A percentile compares a stretch with the other conserved stretches of the same genome.
These are phyloP conservation scores for Solea senegalensis DNA, from an alignment of 2,113 vertebrate genomes.

Conservation along the genomic window DNA sequence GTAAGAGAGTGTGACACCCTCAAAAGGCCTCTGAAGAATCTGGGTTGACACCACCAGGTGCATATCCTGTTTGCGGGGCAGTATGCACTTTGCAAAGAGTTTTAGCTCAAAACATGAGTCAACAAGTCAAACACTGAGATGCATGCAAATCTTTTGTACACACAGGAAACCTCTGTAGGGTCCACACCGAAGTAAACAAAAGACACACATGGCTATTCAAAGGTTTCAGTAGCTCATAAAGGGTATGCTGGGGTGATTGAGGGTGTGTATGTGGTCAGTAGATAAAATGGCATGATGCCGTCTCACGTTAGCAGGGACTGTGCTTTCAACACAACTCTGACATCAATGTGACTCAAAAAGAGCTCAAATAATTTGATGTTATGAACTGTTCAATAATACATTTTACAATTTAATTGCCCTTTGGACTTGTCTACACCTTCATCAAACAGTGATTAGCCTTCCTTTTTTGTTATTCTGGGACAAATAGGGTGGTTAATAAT, in stretches of 20 bases:
- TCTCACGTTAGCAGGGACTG: conserved; percentile 1
- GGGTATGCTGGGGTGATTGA: conserved; percentile 10
- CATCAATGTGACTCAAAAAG: too few species aligned
- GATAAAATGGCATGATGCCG: background rate
- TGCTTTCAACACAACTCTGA: too few species aligned
- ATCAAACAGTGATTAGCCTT: background rate
- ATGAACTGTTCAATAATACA: background rate
- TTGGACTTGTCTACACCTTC: background rate
- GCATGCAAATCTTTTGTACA: conserved; percentile 24
- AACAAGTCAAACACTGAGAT: conserved; percentile 45
- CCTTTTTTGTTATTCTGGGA: background rate
- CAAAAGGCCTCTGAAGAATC: conserved; percentile 52
- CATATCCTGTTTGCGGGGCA: conserved; percentile 65
- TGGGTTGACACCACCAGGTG: conserved; percentile 68
- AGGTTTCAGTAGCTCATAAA: conserved; percentile 15
- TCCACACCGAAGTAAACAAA: conserved; percentile 35
- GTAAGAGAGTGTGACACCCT: conserved; percentile 28
- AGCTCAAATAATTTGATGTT: too few species aligned
- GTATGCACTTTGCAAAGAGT: conserved; percentile 54
- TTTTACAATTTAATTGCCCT: background rate
- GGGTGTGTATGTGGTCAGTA: background rate
- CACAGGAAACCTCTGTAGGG: conserved; percentile 4
- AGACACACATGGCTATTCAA: conserved; percentile 17
- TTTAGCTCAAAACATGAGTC: conserved; percentile 65
- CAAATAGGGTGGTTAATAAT: background rate